Evolutionary conservation across 1,140 invertebrate species (phyloP), one percentile per base, ranked within the genome.

Genomic region (Melanaphis sacchari): DNA sequence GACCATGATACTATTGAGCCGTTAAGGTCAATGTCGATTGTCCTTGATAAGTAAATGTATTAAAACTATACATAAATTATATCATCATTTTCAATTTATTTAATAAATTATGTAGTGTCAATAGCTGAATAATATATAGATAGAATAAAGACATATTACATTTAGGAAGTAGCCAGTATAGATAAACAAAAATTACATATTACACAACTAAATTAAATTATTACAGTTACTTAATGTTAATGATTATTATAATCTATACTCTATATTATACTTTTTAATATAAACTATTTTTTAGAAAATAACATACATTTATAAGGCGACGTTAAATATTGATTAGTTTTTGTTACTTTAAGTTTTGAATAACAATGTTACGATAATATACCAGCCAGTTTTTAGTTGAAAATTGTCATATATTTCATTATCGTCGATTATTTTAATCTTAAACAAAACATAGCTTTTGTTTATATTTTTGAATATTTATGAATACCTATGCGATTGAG

Each of bases 11-110:
- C 91, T 92, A 85, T 93, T 85, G 24, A 93, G 49, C 46, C 36
- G 76, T 93, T 93, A 93, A 93, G 91, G 91, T 93, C 91, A 93
- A 93, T 93, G 91, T 84, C 91, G 36, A 93, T 85, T 93, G 91
- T 52, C 91, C 91, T 93, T 93, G 91, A 85, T 84, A 52, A 84
- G 81, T 93, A 93, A 93, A 93, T 41, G n/a, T 82, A 85, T 84
- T 54, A 59, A 90, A 40, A 54, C 36, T 49, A 38, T 43, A 31
- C 38, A 90, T 66, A 90, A 59, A 90, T 54, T 7, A 66, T 90
- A 85, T 85, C 40, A 31, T 15, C 8, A 59, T 87, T 54, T 90
- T 54, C 38, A 52, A 26, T 90, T 90, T 54, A 41, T 52, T 59
- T 59, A 90, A 41, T 40, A 54, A 54, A 26, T 59, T 40, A 59